Percentiles rank a stretch among this genome's conserved stretches.
These are phyloP conservation scores for Leptinotarsa texana DNA, from an alignment of 1,140 invertebrate genomes.

Conservation along the genomic window DNA sequence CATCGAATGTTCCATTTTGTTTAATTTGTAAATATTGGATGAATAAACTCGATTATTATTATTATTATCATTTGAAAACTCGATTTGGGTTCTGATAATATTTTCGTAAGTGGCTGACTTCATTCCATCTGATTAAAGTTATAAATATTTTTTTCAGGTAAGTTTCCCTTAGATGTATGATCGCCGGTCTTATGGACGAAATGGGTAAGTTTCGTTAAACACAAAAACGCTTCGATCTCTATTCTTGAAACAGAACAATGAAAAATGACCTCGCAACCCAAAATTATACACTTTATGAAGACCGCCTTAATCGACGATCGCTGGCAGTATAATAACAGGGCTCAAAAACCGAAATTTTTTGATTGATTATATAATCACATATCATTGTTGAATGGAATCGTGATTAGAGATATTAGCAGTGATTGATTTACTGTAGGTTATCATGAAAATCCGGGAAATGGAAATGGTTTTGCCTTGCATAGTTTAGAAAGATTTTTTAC, in stretches of 20 bases:
- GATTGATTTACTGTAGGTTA: not conserved
- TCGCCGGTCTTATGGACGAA: not conserved
- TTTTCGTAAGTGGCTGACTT: too few relatives aligned
- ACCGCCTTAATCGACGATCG: not conserved
- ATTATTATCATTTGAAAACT: too few relatives aligned
- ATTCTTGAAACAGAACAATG: not conserved
- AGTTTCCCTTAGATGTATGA: not conserved
- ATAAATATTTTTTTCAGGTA: not conserved
- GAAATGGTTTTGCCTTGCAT: not conserved
- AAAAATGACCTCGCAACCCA: not conserved
- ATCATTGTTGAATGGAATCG: not conserved
- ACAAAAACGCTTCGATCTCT: not conserved
- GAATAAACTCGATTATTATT: too few relatives aligned
- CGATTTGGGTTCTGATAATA: too few relatives aligned
- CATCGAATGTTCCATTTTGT: too few relatives aligned
- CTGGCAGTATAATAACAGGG: conserved; percentile 5
- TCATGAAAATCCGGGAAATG: not conserved
- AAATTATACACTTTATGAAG: not conserved
- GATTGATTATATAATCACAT: conserved; percentile 8
- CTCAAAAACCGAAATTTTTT: conserved; percentile 1
- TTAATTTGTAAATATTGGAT: too few relatives aligned
- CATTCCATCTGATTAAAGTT: too few relatives aligned
- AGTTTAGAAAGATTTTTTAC: too few relatives aligned
- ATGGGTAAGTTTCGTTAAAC: not conserved
- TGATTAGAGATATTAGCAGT: not conserved